phyloP scores from a whole-genome alignment of 2,797 vertebrate species.

The Malacoraja senta region DNA sequence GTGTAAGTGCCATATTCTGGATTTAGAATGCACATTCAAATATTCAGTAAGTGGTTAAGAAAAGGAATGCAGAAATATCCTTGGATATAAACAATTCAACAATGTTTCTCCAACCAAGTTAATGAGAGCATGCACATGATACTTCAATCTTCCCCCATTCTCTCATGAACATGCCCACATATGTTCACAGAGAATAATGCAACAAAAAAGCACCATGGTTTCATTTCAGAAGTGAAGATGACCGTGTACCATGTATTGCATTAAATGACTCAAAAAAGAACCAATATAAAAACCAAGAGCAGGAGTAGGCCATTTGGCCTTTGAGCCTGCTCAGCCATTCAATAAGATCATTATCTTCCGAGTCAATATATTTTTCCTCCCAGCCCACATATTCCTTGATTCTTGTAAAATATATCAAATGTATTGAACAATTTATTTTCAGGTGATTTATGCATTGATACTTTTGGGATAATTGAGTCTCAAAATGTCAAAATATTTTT shows the following conservation, averaged over 20 bases:
- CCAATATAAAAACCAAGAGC: too few relatives aligned
- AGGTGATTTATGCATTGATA: not conserved
- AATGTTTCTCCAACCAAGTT: not conserved
- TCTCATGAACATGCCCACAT: not conserved
- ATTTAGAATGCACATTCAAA: slow-evolving; percentile 1
- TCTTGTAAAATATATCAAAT: not conserved
- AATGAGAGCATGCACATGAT: not conserved
- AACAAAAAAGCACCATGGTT: not conserved
- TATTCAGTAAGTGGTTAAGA: not conserved
- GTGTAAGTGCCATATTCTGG: not conserved
- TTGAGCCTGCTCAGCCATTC: too few relatives aligned
- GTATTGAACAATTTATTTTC: not conserved
- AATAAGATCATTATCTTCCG: too few relatives aligned
- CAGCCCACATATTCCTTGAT: too few relatives aligned
- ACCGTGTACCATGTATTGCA: not conserved
- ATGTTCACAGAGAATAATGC: not conserved
- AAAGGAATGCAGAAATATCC: not conserved
- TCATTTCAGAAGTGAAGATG: not conserved
- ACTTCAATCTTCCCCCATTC: not conserved
- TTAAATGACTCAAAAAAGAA: too few relatives aligned
- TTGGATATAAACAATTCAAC: not conserved
- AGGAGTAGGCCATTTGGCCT: too few relatives aligned
- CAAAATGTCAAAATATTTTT: not conserved
- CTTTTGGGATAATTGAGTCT: not conserved
- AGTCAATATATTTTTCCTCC: too few relatives aligned